Evolutionary conservation across 2,797 vertebrate genomes (phyloP), one percentile per base, ranked within the genome.

Genomic region (Gila robusta): DNA sequence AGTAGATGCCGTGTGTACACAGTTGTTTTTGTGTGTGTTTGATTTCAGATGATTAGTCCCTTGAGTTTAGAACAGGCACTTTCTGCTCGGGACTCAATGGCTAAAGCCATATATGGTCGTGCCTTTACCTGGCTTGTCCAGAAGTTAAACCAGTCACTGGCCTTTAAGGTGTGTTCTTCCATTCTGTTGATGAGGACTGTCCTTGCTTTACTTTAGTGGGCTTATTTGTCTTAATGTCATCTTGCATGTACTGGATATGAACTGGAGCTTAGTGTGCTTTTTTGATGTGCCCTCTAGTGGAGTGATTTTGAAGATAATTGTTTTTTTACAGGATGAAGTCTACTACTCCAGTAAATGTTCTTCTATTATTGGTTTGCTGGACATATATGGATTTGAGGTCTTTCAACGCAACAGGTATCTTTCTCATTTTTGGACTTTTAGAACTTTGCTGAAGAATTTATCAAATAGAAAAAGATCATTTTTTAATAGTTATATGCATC

Each of bases 321-420:
- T 64, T 10, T 86, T 23, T 26, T 54, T 16, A 71, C 92, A 99
- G 98, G 97, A 97, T 23, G 94, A 96, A 21, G 95, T 96, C 54
- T 93, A 95, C 93, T 95, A 96, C 12, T 96, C 95, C 91, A 95
- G 95, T 87, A 97, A 95, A 85, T 94, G 93, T 87, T 97, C 97
- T 64, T 97, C 97, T 0, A 96, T 99, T 72, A 96, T 99, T 10
- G 98, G 98, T 4, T 95, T 99, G 85, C 94, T 99, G 62, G 98
- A 99, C 81, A 99, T 99, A 90, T 99, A 99, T 47, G 98, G 98
- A 49, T 99, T 99, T 90, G 98, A 99, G 89, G 97, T 99, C 86
- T 97, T 99, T 88, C 97, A 98, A 89, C 96, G 96, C 91, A 99
- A 99, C 91, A 99, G 98, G 98, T 98, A 86, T n/a, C 28, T 54